phyloP scores from a whole-genome alignment of 2,797 vertebrate species.

The Labeo calbasu region DNA sequence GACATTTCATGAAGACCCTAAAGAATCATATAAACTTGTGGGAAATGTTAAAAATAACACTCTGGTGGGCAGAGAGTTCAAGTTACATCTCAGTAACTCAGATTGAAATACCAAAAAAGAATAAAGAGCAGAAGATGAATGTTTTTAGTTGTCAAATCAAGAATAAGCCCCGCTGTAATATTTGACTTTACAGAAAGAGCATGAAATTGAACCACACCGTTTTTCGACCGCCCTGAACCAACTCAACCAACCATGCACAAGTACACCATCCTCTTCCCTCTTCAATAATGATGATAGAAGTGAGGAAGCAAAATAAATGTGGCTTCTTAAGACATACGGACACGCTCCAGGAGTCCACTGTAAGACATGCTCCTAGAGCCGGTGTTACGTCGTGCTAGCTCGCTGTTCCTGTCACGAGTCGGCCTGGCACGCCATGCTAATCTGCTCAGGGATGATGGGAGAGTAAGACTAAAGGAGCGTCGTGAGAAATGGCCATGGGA shows the following conservation, averaged over 20 bases:
- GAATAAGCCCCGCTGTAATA: neutral
- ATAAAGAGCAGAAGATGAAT: neutral
- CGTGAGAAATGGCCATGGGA: conserved; percentile 32
- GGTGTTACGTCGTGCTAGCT: conserved; percentile 8
- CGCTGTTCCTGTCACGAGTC: conserved; percentile 19
- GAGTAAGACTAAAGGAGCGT: conserved; percentile 23
- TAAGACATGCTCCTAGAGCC: conserved; percentile 26
- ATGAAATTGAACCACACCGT: conserved; percentile 1
- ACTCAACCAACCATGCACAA: conserved; percentile 16
- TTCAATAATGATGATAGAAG: conserved; percentile 25
- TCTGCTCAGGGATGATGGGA: conserved; percentile 38
- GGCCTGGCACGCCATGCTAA: conserved; percentile 26
- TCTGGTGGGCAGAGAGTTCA: neutral
- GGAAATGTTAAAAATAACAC: neutral
- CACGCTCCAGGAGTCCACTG: conserved; percentile 44
- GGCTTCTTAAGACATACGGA: conserved; percentile 40
- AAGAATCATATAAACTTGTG: no score
- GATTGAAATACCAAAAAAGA: neutral
- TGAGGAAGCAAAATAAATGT: conserved; percentile 16
- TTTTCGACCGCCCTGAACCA: neutral
- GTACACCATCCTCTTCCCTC: conserved; percentile 1
- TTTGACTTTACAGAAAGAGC: conserved; percentile 27
- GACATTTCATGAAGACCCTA: no score
- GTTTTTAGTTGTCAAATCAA: conserved; percentile 4
- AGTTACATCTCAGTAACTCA: neutral